Evolutionary conservation across 1,140 invertebrate genomes (phyloP).

Genomic region (Sycophaga agraensis): DNA sequence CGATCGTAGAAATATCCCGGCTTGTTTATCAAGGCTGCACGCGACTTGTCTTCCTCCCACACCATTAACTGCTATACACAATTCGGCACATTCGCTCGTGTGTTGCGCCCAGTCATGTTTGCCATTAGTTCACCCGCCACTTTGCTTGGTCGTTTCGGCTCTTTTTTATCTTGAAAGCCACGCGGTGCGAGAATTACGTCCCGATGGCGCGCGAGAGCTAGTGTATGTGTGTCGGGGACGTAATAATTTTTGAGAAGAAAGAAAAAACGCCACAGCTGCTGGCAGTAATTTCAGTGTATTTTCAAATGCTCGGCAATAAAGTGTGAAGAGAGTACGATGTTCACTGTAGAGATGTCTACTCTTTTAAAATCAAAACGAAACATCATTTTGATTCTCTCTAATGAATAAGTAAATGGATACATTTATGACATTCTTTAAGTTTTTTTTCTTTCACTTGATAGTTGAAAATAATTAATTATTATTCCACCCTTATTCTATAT

Average conservation of each 20-base stretch:
- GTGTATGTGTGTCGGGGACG: conserved; percentile 16
- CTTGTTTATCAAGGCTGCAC: conserved; percentile 17
- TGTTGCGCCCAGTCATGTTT: conserved; percentile 46
- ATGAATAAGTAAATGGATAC: no score
- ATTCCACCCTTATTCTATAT: no score
- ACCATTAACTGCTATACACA: conserved; percentile 51
- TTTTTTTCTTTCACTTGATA: no score
- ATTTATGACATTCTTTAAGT: no score
- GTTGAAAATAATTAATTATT: no score
- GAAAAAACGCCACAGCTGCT: conserved; percentile 46
- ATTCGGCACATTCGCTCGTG: conserved; percentile 49
- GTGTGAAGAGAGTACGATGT: no score
- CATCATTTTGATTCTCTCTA: no score
- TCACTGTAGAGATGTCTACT: no score
- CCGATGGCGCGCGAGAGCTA: not conserved
- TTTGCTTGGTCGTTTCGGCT: conserved; percentile 30
- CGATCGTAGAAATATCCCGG: no score
- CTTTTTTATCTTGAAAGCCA: not conserved
- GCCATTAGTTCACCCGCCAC: conserved; percentile 51
- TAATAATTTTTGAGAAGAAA: conserved; percentile 23
- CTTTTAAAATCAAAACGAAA: no score
- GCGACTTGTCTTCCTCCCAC: conserved; percentile 48
- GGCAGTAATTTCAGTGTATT: conserved; percentile 50
- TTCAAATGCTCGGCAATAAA: conserved; percentile 48
- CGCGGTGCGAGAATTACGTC: conserved; percentile 31